Base-by-base conservation (phyloP, 1,140 invertebrate species). In the Contarinia nasturtii region DNA sequence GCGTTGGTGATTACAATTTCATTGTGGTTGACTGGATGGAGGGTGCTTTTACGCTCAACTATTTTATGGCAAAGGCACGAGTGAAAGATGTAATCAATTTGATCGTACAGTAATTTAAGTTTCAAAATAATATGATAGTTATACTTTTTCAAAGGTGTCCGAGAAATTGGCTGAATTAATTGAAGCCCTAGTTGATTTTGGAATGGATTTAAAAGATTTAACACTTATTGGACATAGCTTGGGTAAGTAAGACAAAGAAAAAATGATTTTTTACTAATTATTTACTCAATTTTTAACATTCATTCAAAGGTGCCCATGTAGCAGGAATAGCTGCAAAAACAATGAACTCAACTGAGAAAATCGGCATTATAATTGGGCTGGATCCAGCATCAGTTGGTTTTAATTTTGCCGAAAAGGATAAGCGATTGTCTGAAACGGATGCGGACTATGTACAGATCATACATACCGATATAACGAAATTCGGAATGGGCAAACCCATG, bases 401-500 rank as follows among this genome's bases (percentile, higher is more conserved):
- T 57, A 47, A 56, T 2, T 51, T 50, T 17, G 54, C 59, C 52
- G 48, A 51, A 15, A 53, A 53, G 0, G 47, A 38, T 11, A 50
- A 62, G n/a, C 56, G 74, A 17, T 63, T 82, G 7, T 69, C 73
- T 51, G 56, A 60, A 10, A 60, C 54, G 20, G 75, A 79, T 52
- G 75, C 66, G 0, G 18, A 59, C 0, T 72, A 72, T 49, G 75
- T 77, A 0, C 72, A 78, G 59, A 68, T 75, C 0, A 73, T 81
- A 45, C 79, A 82, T 50, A 77, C 78, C 0, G 70, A 75, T 51
- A 68, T 59, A 33, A 68, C 68, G 15, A 36, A 64, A 18, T 56
- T 67, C 11, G 71, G 71, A 2, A 66, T 73, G 51, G 36, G 52
- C 1, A 54, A 55, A 8, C 57, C 67, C 0, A 51, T 74, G 3